Conservation (phyloP, 2,797 vertebrate genomes). For the Hydrophis major region DNA sequence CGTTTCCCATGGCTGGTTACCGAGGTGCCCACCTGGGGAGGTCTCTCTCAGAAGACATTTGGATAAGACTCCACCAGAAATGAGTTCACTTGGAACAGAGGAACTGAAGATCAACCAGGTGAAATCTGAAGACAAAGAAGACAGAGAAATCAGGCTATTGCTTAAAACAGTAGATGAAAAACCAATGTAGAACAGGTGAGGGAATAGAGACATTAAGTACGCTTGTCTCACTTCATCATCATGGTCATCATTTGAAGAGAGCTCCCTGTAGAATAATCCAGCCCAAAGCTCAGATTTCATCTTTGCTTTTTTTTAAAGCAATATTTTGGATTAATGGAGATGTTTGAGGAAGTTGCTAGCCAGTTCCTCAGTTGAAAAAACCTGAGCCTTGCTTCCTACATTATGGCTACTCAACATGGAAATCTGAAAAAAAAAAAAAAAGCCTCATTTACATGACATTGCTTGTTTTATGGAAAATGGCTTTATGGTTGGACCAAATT, state of each 20-base stretch:
- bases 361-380: background rate
- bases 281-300: background rate
- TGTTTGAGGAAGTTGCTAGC: background rate
- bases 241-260: background rate
- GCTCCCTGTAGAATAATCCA: background rate
- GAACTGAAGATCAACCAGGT: background rate
- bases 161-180: background rate
- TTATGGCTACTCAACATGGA: background rate
- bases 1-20: slow-evolving; percentile 76
- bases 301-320: background rate
- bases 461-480: background rate
- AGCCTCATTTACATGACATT: background rate
- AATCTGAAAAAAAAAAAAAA: background rate
- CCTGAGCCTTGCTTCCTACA: background rate
- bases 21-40: background rate
- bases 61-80: background rate
- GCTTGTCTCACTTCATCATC: background rate
- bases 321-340: background rate
- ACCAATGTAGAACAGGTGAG: background rate
- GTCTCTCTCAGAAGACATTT: background rate
- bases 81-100: background rate
- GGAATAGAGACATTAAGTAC: background rate
- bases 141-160: background rate
- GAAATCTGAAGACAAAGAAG: background rate
- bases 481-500: background rate